Conservation (phyloP, 2,113 vertebrate species). For the Sus scrofa region T2T-Sscrofa CM000830.6:109405001-109405500, state of each 20-base stretch:
- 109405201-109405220: slow-evolving; percentile 71
- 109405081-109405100: slow-evolving; percentile 79
- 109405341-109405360: slow-evolving; percentile 54
- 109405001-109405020: slow-evolving; percentile 44
- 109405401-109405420: slow-evolving; percentile 28
- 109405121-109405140: slow-evolving; percentile 79
- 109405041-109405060: slow-evolving; percentile 45
- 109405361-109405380: slow-evolving; percentile 72
- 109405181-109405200: slow-evolving; percentile 80
- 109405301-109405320: slow-evolving; percentile 51
- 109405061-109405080: slow-evolving; percentile 79
- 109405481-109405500: slow-evolving; percentile 25
- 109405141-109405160: slow-evolving; percentile 76
- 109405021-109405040: slow-evolving; percentile 67
- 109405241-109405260: slow-evolving; percentile 51
- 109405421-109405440: slow-evolving; percentile 34
- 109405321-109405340: slow-evolving; percentile 40
- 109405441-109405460: slow-evolving; percentile 31
- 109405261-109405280: slow-evolving; percentile 59
- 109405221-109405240: slow-evolving; percentile 69
- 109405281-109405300: slow-evolving; percentile 54
- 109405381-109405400: background rate
- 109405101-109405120: slow-evolving; percentile 73
- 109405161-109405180: slow-evolving; percentile 77
- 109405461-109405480: slow-evolving; percentile 60